phyloP scores from a whole-genome alignment of 2,888 invertebrate genomes.

The Himalopsyche japonica region DNA sequence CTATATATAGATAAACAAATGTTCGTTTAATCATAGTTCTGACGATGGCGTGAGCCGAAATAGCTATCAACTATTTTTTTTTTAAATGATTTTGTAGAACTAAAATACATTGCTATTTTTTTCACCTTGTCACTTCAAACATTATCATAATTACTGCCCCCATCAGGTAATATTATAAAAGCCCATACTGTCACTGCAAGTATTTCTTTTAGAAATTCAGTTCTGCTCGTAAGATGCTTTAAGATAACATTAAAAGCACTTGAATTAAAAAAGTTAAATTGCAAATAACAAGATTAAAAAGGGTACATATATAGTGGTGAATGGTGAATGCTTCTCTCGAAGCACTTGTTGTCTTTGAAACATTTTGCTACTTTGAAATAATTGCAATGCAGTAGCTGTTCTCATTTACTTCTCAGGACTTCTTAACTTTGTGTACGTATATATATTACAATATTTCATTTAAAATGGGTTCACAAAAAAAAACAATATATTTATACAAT shows the following conservation, averaged over 20 bases:
- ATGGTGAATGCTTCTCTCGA: not conserved
- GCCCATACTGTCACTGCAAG: too few species aligned
- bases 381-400: not conserved
- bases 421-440: not conserved
- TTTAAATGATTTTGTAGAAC: too few species aligned
- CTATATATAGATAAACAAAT: too few species aligned
- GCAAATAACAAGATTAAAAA: constrained; percentile 2
- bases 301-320: not conserved
- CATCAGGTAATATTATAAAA: too few species aligned
- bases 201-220: not conserved
- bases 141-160: too few species aligned
- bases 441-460: not conserved
- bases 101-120: too few species aligned
- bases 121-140: too few species aligned
- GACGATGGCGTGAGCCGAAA: too few species aligned
- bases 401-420: not conserved
- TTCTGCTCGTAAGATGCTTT: not conserved
- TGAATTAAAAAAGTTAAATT: constrained; percentile 29
- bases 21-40: too few species aligned
- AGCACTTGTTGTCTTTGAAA: not conserved
- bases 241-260: constrained; percentile 4
- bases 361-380: not conserved
- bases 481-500: too few species aligned
- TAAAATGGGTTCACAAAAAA: not conserved
- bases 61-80: too few species aligned